These are phyloP conservation scores for Stigmatopora argus DNA, from an alignment of 2,113 vertebrate genomes.

Conservation along the genomic window DNA sequence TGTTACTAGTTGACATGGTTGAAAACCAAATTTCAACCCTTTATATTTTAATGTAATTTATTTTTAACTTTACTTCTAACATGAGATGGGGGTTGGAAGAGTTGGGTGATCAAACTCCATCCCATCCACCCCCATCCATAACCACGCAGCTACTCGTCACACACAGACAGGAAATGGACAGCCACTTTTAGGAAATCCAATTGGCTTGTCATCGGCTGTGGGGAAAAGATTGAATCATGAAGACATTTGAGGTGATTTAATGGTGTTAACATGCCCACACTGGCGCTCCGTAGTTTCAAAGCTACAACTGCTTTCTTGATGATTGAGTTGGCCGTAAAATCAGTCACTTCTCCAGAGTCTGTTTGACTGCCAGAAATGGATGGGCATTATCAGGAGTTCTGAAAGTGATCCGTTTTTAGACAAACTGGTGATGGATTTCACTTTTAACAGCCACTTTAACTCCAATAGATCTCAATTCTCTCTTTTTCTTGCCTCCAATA, in stretches of 20 bases:
- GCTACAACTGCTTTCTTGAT: constrained; percentile 51
- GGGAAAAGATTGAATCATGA: constrained; percentile 69
- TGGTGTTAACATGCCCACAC: constrained; percentile 66
- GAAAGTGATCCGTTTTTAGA: constrained; percentile 55
- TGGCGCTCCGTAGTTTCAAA: constrained; percentile 49
- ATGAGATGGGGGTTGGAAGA: constrained; percentile 48
- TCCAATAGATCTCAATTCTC: constrained; percentile 17
- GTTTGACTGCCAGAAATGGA: constrained; percentile 67
- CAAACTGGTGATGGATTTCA: constrained; percentile 54
- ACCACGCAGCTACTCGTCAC: constrained; percentile 58
- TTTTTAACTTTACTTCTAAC: constrained; percentile 33
- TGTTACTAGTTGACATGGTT: not conserved
- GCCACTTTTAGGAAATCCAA: constrained; percentile 74
- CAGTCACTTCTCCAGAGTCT: constrained; percentile 66
- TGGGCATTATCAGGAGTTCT: constrained; percentile 58
- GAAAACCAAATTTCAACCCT: too few relatives aligned
- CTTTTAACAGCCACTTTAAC: constrained; percentile 28
- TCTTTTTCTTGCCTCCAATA: constrained; percentile 22
- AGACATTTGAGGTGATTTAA: constrained; percentile 74
- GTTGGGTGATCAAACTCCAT: constrained; percentile 57
- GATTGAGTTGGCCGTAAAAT: constrained; percentile 66
- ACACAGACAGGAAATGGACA: constrained; percentile 71
- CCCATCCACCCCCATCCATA: constrained; percentile 6
- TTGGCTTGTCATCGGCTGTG: constrained; percentile 64
- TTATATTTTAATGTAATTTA: too few relatives aligned